Percentiles rank a stretch among this genome's conserved stretches.
Evolutionary conservation across 2,888 invertebrate species (phyloP).

Genomic region (Mesorhabditis belari): DNA sequence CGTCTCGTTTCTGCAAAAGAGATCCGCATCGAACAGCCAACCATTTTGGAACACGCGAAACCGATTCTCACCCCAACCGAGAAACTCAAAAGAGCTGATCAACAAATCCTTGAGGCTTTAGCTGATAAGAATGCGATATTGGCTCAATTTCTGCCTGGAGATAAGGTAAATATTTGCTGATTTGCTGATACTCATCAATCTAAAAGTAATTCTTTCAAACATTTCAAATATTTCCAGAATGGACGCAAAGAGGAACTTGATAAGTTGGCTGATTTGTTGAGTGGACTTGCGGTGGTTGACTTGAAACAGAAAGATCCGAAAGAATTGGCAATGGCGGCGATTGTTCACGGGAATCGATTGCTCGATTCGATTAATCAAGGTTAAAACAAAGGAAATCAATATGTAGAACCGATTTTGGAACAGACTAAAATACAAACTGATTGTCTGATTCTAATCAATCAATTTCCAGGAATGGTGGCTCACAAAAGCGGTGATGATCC

Average conservation of each 20-base stretch:
- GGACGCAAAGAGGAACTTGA: conserved; percentile 38
- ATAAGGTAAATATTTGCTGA: conserved; percentile 13
- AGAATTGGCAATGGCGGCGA: conserved; percentile 50
- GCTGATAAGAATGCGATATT: conserved; percentile 46
- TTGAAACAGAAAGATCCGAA: conserved; percentile 42
- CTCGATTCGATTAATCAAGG: conserved; percentile 44
- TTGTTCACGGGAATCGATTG: conserved; percentile 53
- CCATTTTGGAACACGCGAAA: conserved; percentile 53
- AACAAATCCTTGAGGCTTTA: conserved; percentile 38
- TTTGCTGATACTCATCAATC: background rate
- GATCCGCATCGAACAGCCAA: conserved; percentile 49
- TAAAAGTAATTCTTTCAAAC: background rate
- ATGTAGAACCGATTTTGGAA: too few relatives aligned
- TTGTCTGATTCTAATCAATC: too few relatives aligned
- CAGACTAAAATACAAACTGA: too few relatives aligned
- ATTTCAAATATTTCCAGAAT: conserved; percentile 19
- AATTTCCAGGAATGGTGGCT: conserved; percentile 24
- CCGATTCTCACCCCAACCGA: conserved; percentile 55
- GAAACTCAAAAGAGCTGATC: conserved; percentile 53
- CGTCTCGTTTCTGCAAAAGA: conserved; percentile 48
- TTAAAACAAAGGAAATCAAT: too few relatives aligned
- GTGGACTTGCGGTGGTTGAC: conserved; percentile 75
- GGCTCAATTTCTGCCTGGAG: conserved; percentile 33
- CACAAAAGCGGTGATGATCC: conserved; percentile 26
- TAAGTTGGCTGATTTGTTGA: conserved; percentile 78